Evolutionary conservation across 2,797 vertebrate genomes (phyloP).

Genomic region (Pseudochirops cupreus): DNA sequence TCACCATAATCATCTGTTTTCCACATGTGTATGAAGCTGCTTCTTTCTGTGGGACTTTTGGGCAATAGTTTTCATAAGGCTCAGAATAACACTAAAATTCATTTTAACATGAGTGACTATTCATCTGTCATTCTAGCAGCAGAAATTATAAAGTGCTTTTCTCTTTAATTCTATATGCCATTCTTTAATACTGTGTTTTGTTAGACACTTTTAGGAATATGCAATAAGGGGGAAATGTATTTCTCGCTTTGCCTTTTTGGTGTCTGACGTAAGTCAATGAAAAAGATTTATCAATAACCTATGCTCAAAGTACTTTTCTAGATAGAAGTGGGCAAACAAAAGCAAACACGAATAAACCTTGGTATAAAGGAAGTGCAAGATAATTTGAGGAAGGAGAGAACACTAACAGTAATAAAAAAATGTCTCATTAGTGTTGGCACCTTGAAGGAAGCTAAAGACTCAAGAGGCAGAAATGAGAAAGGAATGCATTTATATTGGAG

Average conservation of each 20-base stretch:
- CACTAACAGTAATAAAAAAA: background rate
- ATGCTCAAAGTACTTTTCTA: background rate
- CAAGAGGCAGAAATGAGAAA: background rate
- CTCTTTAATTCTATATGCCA: slow-evolving; percentile 35
- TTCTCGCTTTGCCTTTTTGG: background rate
- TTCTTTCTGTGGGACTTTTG: slow-evolving; percentile 8
- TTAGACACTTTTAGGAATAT: slow-evolving; percentile 20
- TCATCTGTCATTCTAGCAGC: slow-evolving; percentile 15
- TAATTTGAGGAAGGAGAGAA: background rate
- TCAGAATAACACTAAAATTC: slow-evolving; percentile 46
- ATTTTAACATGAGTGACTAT: slow-evolving; percentile 13
- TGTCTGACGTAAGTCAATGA: background rate
- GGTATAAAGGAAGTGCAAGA: background rate
- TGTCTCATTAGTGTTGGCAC: background rate
- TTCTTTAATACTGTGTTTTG: slow-evolving; percentile 26
- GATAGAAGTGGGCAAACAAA: background rate
- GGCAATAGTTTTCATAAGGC: slow-evolving; percentile 38
- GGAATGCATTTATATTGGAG: background rate
- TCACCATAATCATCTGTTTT: slow-evolving; percentile 24
- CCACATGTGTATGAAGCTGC: background rate
- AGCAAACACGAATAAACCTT: background rate
- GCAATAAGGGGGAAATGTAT: slow-evolving; percentile 44
- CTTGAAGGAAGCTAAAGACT: background rate
- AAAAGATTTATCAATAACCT: background rate
- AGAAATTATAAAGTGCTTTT: slow-evolving; percentile 46